Percentiles rank a stretch among this genome's conserved stretches.
phyloP scores from a whole-genome alignment of 2,797 vertebrate genomes.

The Argentina silus region DNA sequence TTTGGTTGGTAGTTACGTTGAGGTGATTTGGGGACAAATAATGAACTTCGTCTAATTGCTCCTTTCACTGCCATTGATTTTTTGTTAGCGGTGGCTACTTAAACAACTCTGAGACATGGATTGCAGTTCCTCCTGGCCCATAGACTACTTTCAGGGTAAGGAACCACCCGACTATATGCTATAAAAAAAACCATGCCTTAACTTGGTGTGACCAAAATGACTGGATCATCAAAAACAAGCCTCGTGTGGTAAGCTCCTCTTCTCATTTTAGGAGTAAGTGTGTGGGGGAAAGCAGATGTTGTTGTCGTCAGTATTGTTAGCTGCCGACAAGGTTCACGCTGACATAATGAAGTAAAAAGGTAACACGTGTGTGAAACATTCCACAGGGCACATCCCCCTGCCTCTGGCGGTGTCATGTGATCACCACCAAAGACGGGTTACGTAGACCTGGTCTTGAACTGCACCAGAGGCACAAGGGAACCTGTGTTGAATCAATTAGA shows the following conservation, averaged over 20 bases:
- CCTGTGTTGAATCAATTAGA: slow-evolving; percentile 17
- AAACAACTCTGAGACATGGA: too few relatives aligned
- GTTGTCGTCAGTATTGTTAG: too few relatives aligned
- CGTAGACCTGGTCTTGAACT: not conserved
- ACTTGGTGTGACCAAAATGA: not conserved
- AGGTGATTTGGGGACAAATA: too few relatives aligned
- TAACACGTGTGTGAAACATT: slow-evolving; percentile 57
- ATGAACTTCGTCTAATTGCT: too few relatives aligned
- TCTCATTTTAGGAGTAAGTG: not conserved
- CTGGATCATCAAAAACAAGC: slow-evolving; percentile 2
- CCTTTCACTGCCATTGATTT: too few relatives aligned
- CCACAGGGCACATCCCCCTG: slow-evolving; percentile 22
- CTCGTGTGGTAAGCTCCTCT: not conserved
- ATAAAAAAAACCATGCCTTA: not conserved
- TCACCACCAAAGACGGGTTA: not conserved
- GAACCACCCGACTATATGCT: too few relatives aligned
- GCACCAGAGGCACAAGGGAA: not conserved
- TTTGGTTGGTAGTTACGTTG: too few relatives aligned
- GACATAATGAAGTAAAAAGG: not conserved
- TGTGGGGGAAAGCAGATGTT: not conserved
- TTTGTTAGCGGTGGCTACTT: too few relatives aligned
- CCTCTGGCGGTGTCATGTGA: slow-evolving; percentile 42
- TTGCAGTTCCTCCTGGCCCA: too few relatives aligned
- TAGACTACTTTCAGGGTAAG: too few relatives aligned
- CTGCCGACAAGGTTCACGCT: too few relatives aligned